phyloP scores from a whole-genome alignment of 2,113 vertebrate species.

The Salvelinus alpinus region DNA sequence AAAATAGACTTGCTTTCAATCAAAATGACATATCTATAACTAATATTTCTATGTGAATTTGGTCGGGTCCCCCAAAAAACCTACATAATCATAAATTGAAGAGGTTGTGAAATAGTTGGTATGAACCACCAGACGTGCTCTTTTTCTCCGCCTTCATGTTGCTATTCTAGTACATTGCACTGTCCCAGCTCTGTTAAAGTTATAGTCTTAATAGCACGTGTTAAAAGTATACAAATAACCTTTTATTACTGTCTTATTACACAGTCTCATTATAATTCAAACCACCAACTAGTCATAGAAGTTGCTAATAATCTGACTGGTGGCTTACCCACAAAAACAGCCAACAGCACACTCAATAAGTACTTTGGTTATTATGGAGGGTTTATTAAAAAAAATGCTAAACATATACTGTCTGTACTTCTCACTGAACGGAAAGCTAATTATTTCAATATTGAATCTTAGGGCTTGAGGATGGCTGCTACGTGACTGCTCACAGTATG shows the following conservation, averaged over 20 bases:
- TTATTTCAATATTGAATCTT: slow-evolving; percentile 65
- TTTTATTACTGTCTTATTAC: not conserved
- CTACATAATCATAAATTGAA: not conserved
- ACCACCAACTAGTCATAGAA: slow-evolving; percentile 37
- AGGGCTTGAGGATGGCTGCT: slow-evolving; percentile 35
- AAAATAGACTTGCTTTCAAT: no score
- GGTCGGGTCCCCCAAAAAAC: no score
- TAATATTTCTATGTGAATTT: no score
- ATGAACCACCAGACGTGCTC: not conserved
- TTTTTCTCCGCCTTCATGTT: not conserved
- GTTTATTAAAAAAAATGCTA: slow-evolving; percentile 46
- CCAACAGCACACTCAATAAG: slow-evolving; percentile 57
- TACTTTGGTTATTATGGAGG: slow-evolving; percentile 1
- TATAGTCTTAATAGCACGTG: not conserved
- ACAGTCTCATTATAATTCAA: no score
- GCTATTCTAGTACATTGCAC: no score
- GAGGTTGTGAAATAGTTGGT: not conserved
- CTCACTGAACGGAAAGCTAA: slow-evolving; percentile 62
- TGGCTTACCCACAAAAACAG: slow-evolving; percentile 29
- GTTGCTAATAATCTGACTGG: slow-evolving; percentile 63
- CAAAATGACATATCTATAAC: no score
- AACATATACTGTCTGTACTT: slow-evolving; percentile 60
- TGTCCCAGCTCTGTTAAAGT: no score
- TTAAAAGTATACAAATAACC: not conserved
- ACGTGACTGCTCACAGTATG: slow-evolving; percentile 61